Conservation (phyloP, 2,888 invertebrate genomes). For the Nowickia ferox region DNA sequence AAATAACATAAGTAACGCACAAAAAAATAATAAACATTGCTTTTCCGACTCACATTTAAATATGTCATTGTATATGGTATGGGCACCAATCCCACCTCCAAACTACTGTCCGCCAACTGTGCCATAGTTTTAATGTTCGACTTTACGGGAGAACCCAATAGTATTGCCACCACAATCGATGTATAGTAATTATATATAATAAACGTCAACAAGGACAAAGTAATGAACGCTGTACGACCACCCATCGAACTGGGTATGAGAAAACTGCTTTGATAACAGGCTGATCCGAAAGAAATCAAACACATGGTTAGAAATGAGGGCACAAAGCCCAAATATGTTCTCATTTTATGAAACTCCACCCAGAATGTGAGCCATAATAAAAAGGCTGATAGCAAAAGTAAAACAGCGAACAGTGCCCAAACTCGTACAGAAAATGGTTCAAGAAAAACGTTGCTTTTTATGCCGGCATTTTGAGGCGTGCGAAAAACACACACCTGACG, state of each 20-base stretch:
- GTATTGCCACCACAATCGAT: constrained; percentile 86
- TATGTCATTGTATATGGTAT: constrained; percentile 79
- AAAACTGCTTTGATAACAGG: constrained; percentile 84
- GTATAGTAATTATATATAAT: constrained; percentile 86
- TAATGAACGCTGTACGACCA: constrained; percentile 81
- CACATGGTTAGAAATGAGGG: constrained; percentile 79
- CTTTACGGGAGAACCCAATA: constrained; percentile 85
- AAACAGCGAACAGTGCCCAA: constrained; percentile 84
- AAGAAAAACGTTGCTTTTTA: constrained; percentile 85
- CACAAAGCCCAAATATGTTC: constrained; percentile 70
- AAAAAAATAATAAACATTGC: neutral
- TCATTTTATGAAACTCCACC: constrained; percentile 74
- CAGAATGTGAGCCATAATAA: constrained; percentile 81
- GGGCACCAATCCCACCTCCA: constrained; percentile 85
- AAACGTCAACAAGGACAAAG: constrained; percentile 80
- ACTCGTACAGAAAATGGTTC: constrained; percentile 85
- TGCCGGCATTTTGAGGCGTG: constrained; percentile 85
- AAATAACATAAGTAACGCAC: neutral
- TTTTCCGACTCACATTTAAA: constrained; percentile 77
- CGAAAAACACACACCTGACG: constrained; percentile 85
- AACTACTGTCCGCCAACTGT: constrained; percentile 84
- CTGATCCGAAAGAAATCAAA: constrained; percentile 83
- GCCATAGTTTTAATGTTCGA: constrained; percentile 84
- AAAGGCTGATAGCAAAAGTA: constrained; percentile 79
- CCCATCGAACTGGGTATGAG: constrained; percentile 83